A percentile compares a stretch with the other conserved stretches of the same genome.
Evolutionary conservation across 1,140 invertebrate species (phyloP).

Genomic region (Apocrypta bakeri): DNA sequence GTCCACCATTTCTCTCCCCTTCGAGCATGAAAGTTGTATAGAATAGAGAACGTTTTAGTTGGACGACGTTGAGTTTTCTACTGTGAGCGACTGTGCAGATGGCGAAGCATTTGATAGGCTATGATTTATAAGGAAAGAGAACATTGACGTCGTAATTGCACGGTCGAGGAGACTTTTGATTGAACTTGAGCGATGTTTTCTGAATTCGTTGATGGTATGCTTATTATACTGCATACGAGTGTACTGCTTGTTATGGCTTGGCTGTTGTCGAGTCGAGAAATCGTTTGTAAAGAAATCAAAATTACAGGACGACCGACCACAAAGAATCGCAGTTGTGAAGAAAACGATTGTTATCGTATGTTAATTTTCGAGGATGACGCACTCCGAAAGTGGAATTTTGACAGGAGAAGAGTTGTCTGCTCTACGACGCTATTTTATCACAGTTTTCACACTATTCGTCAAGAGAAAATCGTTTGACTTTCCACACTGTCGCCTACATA

Average conservation of each 20-base stretch:
- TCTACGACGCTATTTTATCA: background rate
- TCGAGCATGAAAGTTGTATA: slow-evolving; percentile 5
- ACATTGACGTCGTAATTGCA: slow-evolving; percentile 11
- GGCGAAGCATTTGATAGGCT: background rate
- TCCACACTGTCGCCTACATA: no score
- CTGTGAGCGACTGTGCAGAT: background rate
- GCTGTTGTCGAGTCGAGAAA: no score
- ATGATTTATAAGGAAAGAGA: background rate
- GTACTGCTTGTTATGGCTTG: background rate
- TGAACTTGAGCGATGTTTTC: background rate
- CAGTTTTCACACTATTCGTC: no score
- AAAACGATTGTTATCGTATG: background rate
- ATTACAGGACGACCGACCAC: background rate
- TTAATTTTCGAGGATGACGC: background rate
- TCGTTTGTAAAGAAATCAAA: background rate
- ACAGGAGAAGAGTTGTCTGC: background rate
- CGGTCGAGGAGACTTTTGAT: background rate
- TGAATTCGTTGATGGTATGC: background rate
- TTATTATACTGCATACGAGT: background rate
- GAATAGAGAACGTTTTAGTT: background rate
- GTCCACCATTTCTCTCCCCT: background rate
- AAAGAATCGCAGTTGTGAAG: no score
- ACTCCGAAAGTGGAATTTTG: background rate
- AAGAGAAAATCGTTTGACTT: background rate
- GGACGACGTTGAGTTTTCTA: background rate